These are phyloP conservation scores for Burhinus oedicnemus DNA, from an alignment of 2,113 vertebrate species.

Conservation along the genomic window DNA sequence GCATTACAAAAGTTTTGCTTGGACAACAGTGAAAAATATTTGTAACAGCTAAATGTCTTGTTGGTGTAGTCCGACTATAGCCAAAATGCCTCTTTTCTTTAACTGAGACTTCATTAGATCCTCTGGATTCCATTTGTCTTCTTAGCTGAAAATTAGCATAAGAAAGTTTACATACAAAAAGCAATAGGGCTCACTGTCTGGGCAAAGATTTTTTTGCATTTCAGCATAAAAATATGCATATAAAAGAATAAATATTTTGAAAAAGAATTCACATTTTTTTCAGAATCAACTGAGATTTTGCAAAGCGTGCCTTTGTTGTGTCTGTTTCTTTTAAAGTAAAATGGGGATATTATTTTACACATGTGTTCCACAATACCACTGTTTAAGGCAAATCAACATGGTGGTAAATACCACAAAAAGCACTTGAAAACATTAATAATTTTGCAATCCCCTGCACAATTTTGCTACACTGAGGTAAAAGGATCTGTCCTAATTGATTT, in stretches of 20 bases:
- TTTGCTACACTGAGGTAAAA: background rate
- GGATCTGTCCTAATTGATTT: background rate
- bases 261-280: background rate
- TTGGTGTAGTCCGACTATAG: background rate
- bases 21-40: background rate
- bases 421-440: background rate
- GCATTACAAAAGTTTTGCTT: background rate
- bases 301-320: background rate
- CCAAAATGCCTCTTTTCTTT: background rate
- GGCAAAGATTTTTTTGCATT: background rate
- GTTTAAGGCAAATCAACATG: background rate
- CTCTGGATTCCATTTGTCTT: background rate
- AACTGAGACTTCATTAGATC: background rate
- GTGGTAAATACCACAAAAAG: background rate
- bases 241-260: background rate
- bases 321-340: background rate
- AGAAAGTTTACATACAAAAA: background rate
- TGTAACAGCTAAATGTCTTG: background rate
- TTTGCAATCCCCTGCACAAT: background rate
- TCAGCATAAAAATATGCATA: background rate
- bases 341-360: background rate
- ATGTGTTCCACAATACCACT: background rate
- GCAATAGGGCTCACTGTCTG: fast-evolving
- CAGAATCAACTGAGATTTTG: background rate
- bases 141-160: background rate